These are phyloP conservation scores for Arctopsyche grandis DNA, from an alignment of 1,140 invertebrate genomes.

Conservation along the genomic window DNA sequence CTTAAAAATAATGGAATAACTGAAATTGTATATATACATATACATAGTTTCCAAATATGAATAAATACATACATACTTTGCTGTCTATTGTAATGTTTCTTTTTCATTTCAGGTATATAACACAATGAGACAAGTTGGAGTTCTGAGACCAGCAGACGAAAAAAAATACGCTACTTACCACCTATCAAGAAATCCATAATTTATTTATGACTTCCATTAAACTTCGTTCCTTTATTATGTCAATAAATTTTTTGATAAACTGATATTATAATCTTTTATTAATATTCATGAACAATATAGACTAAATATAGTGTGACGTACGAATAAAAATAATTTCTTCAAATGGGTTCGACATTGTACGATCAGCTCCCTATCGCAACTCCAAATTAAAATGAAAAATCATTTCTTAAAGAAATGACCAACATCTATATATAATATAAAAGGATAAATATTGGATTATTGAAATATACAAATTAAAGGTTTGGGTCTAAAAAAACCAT, in stretches of 20 bases:
- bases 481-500: not conserved
- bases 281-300: not conserved
- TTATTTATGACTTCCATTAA: not conserved
- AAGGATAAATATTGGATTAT: too few relatives aligned
- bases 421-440: too few relatives aligned
- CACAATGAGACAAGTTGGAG: constrained; percentile 69
- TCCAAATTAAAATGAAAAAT: too few relatives aligned
- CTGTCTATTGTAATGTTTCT: not conserved
- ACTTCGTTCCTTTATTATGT: not conserved
- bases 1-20: constrained; percentile 72
- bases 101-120: constrained; percentile 63
- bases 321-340: too few relatives aligned
- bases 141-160: constrained; percentile 66
- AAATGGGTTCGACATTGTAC: too few relatives aligned
- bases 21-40: constrained; percentile 64
- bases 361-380: too few relatives aligned
- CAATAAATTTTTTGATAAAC: not conserved
- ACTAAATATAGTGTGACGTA: too few relatives aligned
- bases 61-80: not conserved
- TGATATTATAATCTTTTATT: not conserved
- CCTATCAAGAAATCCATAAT: not conserved
- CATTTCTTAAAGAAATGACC: too few relatives aligned
- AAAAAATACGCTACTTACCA: constrained; percentile 62
- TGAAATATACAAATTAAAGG: too few relatives aligned
- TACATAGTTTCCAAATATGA: not conserved